Percentiles rank a stretch among this genome's conserved stretches.
Conservation (phyloP, 2,113 vertebrate species). For the Lophotis ruficrista region DNA sequence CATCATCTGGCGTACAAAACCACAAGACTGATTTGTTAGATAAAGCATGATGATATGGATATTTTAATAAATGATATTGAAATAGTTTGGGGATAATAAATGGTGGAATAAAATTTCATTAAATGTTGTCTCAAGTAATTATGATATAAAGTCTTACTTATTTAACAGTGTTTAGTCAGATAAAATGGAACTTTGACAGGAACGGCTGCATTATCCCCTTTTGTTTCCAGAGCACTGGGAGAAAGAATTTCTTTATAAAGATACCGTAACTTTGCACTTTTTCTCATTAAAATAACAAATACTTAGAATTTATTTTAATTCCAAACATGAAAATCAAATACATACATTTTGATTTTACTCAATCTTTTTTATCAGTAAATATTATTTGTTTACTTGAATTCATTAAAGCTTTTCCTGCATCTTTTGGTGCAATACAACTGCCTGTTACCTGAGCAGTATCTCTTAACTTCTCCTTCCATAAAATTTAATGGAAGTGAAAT, state of each 20-base stretch:
- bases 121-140: not conserved
- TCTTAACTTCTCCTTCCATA: not conserved
- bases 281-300: not conserved
- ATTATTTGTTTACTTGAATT: not conserved
- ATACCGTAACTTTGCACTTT: not conserved
- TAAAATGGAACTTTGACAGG: not conserved
- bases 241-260: not conserved
- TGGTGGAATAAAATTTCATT: not conserved
- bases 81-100: not conserved
- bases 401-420: not conserved
- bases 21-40: not conserved
- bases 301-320: not conserved
- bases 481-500: not conserved
- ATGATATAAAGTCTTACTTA: not conserved
- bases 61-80: not conserved
- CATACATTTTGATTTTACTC: not conserved
- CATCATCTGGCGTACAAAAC: accelerated
- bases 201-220: not conserved
- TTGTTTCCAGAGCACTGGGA: not conserved
- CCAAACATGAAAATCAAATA: not conserved
- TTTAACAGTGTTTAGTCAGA: not conserved
- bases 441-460: not conserved
- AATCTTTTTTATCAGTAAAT: not conserved
- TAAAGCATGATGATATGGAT: not conserved
- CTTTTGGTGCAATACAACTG: not conserved